phyloP scores from a whole-genome alignment of 2,888 invertebrate genomes.

The Monochamus alternatus region DNA sequence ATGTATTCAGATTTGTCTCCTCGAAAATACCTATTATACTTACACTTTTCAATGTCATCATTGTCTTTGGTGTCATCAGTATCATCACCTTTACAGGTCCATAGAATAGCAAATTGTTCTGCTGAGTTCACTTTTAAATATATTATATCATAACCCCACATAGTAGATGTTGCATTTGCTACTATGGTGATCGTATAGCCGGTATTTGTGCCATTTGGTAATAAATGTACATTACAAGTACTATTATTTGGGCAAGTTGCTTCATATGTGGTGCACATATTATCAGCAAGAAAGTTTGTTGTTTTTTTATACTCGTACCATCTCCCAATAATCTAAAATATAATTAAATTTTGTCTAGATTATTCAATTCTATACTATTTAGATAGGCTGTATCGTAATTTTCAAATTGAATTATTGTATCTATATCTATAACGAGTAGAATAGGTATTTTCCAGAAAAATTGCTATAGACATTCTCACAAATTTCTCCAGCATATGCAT shows the following conservation, averaged over 20 bases:
- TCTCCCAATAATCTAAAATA: constrained; percentile 26
- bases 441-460: too few relatives aligned
- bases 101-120: constrained; percentile 11
- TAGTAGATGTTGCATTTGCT: not conserved
- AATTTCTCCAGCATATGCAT: too few relatives aligned
- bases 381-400: too few relatives aligned
- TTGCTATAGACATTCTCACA: too few relatives aligned
- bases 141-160: constrained; percentile 4
- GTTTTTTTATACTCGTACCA: constrained; percentile 29
- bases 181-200: not conserved
- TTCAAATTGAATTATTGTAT: too few relatives aligned
- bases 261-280: constrained; percentile 21
- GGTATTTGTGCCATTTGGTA: constrained; percentile 12
- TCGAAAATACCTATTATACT: not conserved
- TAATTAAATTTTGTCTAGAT: not conserved
- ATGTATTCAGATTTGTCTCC: too few relatives aligned
- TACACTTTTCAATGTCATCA: constrained; percentile 5
- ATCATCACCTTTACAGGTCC: constrained; percentile 14
- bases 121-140: constrained; percentile 18
- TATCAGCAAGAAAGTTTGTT: not conserved
- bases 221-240: constrained; percentile 8
- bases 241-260: constrained; percentile 12
- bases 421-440: too few relatives aligned
- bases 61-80: too few relatives aligned
- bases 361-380: too few relatives aligned